Conservation (phyloP, 2,888 invertebrate species). For the Platynereis dumerilii region DNA sequence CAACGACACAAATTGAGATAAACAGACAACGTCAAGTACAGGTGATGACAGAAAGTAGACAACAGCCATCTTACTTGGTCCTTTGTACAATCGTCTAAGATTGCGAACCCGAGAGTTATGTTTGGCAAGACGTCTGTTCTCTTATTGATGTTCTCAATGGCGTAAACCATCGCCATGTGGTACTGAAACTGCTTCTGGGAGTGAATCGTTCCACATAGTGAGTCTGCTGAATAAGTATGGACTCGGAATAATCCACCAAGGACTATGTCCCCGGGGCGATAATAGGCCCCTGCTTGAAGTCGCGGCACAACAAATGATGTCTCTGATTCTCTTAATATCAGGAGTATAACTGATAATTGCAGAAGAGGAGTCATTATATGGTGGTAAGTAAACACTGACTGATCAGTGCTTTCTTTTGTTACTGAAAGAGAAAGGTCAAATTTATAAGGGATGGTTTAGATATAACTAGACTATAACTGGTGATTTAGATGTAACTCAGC, state of each 20-base stretch:
- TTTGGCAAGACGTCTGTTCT: slow-evolving; percentile 15
- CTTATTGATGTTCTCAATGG: slow-evolving; percentile 13
- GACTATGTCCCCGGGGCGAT: slow-evolving; percentile 36
- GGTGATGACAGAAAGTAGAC: neutral
- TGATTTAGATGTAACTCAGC: no score
- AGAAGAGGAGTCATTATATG: no score
- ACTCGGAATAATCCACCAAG: slow-evolving; percentile 42
- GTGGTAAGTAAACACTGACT: no score
- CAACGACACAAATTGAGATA: no score
- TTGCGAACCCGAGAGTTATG: slow-evolving; percentile 20
- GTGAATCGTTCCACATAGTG: slow-evolving; percentile 26
- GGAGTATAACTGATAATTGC: no score
- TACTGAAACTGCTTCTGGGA: slow-evolving; percentile 20
- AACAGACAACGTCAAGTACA: no score
- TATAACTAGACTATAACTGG: no score
- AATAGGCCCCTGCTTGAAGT: slow-evolving; percentile 15
- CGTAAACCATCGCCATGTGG: slow-evolving; percentile 24
- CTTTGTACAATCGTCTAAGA: slow-evolving; percentile 26
- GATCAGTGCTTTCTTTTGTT: no score
- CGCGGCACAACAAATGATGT: slow-evolving; percentile 18
- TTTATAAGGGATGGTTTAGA: no score
- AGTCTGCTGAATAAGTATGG: slow-evolving; percentile 29
- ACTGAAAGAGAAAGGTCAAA: no score
- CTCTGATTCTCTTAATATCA: neutral
- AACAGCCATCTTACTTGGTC: slow-evolving; percentile 16